Base-by-base conservation (phyloP, 2,113 vertebrate species). In the Lethenteron camtschaticum region DNA sequence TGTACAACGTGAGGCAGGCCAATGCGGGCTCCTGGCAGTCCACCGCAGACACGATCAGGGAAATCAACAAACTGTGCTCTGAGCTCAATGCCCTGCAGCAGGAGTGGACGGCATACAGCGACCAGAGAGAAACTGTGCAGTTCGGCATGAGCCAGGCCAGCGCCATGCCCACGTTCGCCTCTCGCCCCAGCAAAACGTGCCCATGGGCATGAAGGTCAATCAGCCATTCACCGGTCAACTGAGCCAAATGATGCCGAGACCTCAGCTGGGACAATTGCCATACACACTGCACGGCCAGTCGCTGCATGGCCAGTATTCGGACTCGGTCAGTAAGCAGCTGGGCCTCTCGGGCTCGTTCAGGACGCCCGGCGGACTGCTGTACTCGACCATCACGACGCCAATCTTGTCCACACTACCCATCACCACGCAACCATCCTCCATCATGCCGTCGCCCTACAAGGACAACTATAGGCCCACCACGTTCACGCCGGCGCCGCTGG, bases 381-480 rank as follows among this genome's bases (percentile, higher is more conserved):
- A 99, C 75, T 99, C 94, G 10, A 99, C 92, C 41, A 99, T 99
- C 74, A 99, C 92, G 70, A 89, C 90, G 5, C 94, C 94, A 7
- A 99, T 99, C 3, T 90, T 90, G 56, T 96, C 94, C 70, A 99
- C 94, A 0, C 86, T 99, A 76, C 94, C 94, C 79, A 96, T 99
- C 78, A 99, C 94, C 74, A 99, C 94, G 56, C 94, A 99, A 77
- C 94, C 94, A 0, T 16, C 24, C n/a, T 24, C 63, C 24, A 66
- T 24, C 24, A n/a, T 66, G 8, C n/a, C n/a, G 63, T 16, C 63
- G 3, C 24, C 63, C 9, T 66, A 66, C 24, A n/a, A 66, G 24
- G 63, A 66, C 16, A 63, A 18, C 16, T 63, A 63, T 18, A 63
- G 59, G 16, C 16, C 59, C 16, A 63, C 59, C 16, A 18, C 16